A percentile compares a stretch with the other conserved stretches of the same genome.
These are phyloP conservation scores for Rhagoletis pomonella DNA, from an alignment of 1,140 invertebrate species.

Conservation along the genomic window DNA sequence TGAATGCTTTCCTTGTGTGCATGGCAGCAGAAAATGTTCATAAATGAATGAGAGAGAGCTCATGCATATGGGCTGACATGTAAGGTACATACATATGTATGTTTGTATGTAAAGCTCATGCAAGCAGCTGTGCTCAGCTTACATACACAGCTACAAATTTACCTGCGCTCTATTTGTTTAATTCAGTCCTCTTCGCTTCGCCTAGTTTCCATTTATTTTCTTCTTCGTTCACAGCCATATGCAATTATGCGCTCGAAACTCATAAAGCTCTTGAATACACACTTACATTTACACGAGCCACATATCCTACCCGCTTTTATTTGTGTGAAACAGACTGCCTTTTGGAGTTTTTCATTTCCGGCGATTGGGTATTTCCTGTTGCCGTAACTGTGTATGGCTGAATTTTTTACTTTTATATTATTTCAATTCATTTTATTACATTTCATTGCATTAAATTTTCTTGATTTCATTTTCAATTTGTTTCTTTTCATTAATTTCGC, in stretches of 20 bases:
- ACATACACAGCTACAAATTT: too few species aligned
- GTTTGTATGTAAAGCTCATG: background rate
- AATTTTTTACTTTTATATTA: too few species aligned
- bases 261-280: background rate
- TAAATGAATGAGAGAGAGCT: conserved; percentile 21
- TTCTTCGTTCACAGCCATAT: background rate
- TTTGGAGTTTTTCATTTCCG: too few species aligned
- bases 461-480: too few species aligned
- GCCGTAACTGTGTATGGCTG: too few species aligned
- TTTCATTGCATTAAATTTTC: too few species aligned
- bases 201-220: background rate
- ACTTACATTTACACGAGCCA: background rate
- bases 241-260: background rate
- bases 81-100: background rate
- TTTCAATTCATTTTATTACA: too few species aligned
- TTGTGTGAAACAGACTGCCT: too few species aligned
- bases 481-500: background rate
- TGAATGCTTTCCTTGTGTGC: background rate
- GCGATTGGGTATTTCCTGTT: too few species aligned
- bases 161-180: background rate
- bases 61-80: background rate
- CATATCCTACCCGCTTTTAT: too few species aligned
- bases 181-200: background rate
- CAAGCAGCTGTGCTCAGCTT: background rate
- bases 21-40: conserved; percentile 29